Conservation (phyloP, 2,797 vertebrate genomes). For the Aphelocoma californica region DNA sequence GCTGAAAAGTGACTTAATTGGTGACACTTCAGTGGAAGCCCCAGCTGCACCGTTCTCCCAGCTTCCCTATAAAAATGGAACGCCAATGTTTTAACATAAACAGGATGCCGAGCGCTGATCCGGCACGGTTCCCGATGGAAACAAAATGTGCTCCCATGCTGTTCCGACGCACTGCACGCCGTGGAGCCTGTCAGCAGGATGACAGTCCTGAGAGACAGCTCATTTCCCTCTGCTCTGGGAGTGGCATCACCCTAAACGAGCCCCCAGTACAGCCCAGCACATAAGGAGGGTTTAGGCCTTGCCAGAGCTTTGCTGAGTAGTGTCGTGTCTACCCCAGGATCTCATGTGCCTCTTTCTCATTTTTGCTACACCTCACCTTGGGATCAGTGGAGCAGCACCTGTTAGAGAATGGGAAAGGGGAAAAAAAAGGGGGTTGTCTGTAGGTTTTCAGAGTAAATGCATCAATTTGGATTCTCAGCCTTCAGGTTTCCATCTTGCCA, state of each 20-base stretch:
- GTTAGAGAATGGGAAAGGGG: neutral
- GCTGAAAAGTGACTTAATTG: neutral
- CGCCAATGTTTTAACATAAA: neutral
- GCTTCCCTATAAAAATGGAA: neutral
- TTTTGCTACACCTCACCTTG: neutral
- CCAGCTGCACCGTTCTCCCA: neutral
- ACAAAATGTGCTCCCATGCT: neutral
- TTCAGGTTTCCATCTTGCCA: neutral
- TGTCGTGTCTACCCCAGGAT: accelerated
- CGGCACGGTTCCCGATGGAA: neutral
- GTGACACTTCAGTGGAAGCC: neutral
- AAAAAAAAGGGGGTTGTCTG: no score
- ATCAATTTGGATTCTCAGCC: neutral
- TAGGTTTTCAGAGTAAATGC: neutral
- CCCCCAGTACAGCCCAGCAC: neutral
- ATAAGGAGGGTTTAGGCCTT: neutral
- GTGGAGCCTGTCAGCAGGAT: constrained; percentile 9
- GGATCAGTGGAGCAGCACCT: neutral
- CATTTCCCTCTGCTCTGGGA: neutral
- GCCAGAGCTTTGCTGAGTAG: neutral
- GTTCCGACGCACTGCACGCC: neutral
- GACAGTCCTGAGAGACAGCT: neutral
- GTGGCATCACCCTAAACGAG: accelerated
- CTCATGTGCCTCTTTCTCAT: neutral
- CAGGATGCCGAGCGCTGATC: neutral